These are phyloP conservation scores for Eristalis tenax DNA, from an alignment of 2,888 invertebrate species.

Conservation along the genomic window DNA sequence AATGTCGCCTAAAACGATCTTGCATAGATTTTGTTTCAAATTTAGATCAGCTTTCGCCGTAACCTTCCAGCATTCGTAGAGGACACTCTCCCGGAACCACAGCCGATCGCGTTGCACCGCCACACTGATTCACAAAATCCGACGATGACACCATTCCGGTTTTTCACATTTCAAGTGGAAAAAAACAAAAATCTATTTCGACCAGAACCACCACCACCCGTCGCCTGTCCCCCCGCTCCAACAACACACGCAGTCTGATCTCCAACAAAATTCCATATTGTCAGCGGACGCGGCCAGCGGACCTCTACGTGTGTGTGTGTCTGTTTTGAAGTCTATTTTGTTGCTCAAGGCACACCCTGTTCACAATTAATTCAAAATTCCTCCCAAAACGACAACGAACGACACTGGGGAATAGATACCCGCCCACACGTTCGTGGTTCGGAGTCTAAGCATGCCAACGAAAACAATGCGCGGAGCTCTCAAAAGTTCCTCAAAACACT, in stretches of 20 bases:
- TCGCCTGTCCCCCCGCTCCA: not conserved
- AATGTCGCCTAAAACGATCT: no score
- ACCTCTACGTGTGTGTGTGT: not conserved
- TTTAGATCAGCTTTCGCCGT: not conserved
- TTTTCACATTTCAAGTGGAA: not conserved
- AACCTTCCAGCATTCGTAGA: not conserved
- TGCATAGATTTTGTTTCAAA: no score
- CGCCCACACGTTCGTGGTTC: not conserved
- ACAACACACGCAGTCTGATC: no score
- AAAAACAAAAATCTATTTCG: not conserved
- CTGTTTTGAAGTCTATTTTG: not conserved
- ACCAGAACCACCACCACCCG: not conserved
- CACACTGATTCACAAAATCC: not conserved
- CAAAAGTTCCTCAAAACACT: not conserved
- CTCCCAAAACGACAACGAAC: not conserved
- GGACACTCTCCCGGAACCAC: not conserved
- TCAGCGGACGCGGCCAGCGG: not conserved
- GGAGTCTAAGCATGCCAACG: conserved; percentile 1
- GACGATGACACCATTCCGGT: not conserved
- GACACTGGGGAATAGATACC: not conserved
- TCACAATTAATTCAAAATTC: conserved; percentile 26
- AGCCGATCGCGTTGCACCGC: not conserved
- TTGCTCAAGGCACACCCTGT: not conserved
- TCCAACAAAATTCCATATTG: not conserved
- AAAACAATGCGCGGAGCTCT: conserved; percentile 2